Evolutionary conservation across 2,888 invertebrate species (phyloP).

Genomic region (Cheilosia urbana): DNA sequence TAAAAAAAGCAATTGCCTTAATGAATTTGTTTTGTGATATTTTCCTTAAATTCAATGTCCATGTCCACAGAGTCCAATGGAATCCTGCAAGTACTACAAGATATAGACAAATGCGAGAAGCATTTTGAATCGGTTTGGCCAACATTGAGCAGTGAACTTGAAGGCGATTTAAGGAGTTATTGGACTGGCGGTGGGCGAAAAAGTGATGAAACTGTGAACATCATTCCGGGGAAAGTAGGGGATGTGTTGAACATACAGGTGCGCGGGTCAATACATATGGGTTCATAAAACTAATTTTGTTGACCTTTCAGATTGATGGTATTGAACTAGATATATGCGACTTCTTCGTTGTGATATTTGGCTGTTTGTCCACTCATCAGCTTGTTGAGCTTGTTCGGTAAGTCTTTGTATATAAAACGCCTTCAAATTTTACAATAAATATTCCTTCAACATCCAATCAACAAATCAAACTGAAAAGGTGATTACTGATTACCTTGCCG

Average conservation of each 20-base stretch:
- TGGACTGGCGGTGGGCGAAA: slow-evolving; percentile 11
- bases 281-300: not conserved
- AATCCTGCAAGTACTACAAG: slow-evolving; percentile 20
- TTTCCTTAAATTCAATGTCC: not conserved
- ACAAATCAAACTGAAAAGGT: too few species aligned
- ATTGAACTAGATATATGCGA: not conserved
- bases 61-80: slow-evolving; percentile 8
- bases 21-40: slow-evolving; percentile 55
- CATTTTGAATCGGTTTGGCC: slow-evolving; percentile 14
- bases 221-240: slow-evolving; percentile 32
- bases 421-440: too few species aligned
- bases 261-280: not conserved
- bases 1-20: slow-evolving; percentile 50
- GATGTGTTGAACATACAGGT: slow-evolving; percentile 12
- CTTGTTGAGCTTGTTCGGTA: not conserved
- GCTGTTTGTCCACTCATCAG: not conserved
- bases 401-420: not conserved
- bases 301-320: not conserved
- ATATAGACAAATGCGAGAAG: slow-evolving; percentile 25
- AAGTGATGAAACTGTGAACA: not conserved
- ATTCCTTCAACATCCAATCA: too few species aligned
- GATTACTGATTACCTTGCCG: too few species aligned
- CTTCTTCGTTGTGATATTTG: slow-evolving; percentile 35
- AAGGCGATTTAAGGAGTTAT: slow-evolving; percentile 17
- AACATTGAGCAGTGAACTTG: slow-evolving; percentile 10